Percentiles rank a stretch among this genome's conserved stretches.
Conservation (phyloP, 2,797 vertebrate genomes). For the Tympanoctomys barrerae region DNA sequence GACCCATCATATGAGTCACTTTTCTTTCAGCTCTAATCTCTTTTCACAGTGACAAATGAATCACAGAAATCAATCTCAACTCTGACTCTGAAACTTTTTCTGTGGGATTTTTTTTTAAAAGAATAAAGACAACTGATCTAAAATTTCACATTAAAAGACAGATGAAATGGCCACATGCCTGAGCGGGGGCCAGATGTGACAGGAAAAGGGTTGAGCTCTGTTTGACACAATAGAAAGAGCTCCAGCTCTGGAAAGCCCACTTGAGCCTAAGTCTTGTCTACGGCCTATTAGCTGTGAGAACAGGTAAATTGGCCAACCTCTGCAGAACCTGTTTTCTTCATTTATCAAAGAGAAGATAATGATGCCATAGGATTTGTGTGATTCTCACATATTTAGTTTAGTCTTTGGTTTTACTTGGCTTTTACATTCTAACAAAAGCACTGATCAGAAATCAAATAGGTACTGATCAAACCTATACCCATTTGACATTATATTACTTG, state of each 20-base stretch:
- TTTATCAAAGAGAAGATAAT: background rate
- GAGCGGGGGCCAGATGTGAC: background rate
- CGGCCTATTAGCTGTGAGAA: background rate
- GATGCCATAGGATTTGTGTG: background rate
- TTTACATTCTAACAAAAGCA: constrained; percentile 18
- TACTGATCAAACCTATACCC: background rate
- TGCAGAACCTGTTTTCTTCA: background rate
- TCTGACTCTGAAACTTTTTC: constrained; percentile 77
- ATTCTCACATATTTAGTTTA: background rate
- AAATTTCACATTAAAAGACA: constrained; percentile 41
- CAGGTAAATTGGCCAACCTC: background rate
- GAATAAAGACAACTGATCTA: constrained; percentile 48
- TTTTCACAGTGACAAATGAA: constrained; percentile 83
- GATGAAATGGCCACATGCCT: background rate
- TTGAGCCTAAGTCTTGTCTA: too few relatives aligned
- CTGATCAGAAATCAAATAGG: constrained; percentile 21
- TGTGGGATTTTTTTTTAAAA: constrained; percentile 18
- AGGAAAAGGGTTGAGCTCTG: background rate
- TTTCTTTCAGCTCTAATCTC: constrained; percentile 83
- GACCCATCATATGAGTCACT: constrained; percentile 76
- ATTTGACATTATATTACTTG: background rate
- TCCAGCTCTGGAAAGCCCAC: background rate
- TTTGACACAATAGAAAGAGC: background rate
- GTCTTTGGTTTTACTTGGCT: background rate
- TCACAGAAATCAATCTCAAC: constrained; percentile 83